phyloP scores from a whole-genome alignment of 2,888 invertebrate genomes.

The Uropetala carovei region DNA sequence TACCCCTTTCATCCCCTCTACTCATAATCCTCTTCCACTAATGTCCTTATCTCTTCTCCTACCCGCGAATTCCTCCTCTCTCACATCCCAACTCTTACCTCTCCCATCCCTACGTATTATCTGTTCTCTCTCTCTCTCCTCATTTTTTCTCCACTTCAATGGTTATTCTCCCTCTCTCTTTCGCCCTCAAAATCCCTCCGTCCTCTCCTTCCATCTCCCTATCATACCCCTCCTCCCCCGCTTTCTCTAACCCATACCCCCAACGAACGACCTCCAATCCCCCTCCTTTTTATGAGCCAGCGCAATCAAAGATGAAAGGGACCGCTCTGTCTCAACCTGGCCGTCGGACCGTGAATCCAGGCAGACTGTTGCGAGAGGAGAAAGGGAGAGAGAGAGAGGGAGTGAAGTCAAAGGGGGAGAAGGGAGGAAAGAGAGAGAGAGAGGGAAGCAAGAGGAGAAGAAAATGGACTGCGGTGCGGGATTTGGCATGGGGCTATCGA shows the following conservation, averaged over 20 bases:
- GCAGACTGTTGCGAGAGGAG: neutral
- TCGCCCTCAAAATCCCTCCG: too few species aligned
- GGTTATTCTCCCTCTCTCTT: neutral
- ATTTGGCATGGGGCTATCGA: neutral
- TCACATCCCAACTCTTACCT: neutral
- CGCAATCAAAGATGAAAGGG: conserved; percentile 58
- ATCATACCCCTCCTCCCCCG: neutral
- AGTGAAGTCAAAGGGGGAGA: neutral
- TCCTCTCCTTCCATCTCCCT: neutral
- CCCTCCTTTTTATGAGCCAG: conserved; percentile 26
- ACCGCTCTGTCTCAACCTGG: conserved; percentile 42
- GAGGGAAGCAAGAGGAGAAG: neutral
- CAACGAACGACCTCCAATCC: too few species aligned
- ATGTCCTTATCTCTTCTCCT: neutral
- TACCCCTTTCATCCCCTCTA: neutral
- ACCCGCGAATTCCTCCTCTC: neutral
- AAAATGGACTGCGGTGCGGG: neutral
- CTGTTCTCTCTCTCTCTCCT: neutral
- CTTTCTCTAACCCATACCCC: neutral
- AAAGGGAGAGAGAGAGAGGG: neutral
- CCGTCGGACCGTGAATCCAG: conserved; percentile 52
- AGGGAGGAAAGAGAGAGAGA: neutral
- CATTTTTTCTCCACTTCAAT: neutral
- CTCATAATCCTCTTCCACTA: neutral
- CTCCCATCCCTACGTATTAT: neutral